Base-by-base conservation (phyloP, 2,797 vertebrate genomes). In the Poliocrania exsul region DNA sequence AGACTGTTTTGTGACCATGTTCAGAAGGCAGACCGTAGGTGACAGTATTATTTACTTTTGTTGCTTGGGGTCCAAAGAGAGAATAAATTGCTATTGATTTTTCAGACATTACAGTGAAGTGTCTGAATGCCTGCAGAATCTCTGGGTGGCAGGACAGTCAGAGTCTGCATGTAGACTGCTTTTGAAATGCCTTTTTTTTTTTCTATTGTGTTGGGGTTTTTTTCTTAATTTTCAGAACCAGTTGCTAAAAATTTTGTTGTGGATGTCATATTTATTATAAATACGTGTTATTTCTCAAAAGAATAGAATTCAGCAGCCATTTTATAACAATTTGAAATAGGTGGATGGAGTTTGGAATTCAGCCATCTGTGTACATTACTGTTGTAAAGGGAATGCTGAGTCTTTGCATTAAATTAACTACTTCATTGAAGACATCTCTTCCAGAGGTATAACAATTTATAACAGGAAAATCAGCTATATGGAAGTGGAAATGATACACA, bases 41-140 rank as follows among this genome's bases (percentile, higher is more conserved):
- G 98, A 98, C 98, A 98, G 97, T 97, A 98, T 98, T 98, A 98
- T 98, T 99, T 98, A 98, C 98, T 98, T 97, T 95, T 97, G 97
- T 98, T 98, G 98, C 98, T 98, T 98, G 96, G 97, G 98, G 98
- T 98, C 98, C 97, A 98, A 98, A 97, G 98, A 98, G 97, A 98
- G 98, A 98, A 98, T 98, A 98, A 98, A 98, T 98, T 98, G 98
- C 98, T 98, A 98, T 98, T 98, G 98, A 98, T 99, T 98, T 98
- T 97, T 96, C 91, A 97, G 96, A 96, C 97, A 93, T 97, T 98
- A 95, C 96, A 94, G 96, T 96, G 97, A 98, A 98, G 97, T 97
- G 97, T 97, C 93, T 97, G 98, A 97, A 97, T 97, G 97, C 96
- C 94, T 97, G 93, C 95, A 92, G 97, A 97, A 94, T 96, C 82